Conservation (phyloP, 23 tunicate species). For the Halocynthia aurantium region DNA sequence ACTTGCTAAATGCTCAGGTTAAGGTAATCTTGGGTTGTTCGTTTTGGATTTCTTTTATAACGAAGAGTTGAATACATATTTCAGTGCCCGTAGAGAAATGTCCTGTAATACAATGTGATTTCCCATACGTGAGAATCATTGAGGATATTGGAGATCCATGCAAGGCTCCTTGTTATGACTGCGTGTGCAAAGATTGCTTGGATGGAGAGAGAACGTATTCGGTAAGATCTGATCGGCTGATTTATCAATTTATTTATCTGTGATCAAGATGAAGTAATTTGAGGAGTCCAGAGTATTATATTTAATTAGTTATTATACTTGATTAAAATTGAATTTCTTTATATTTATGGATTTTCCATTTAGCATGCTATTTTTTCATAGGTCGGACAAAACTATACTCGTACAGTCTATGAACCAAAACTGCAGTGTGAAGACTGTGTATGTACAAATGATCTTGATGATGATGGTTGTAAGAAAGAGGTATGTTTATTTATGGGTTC, state of each 20-base stretch:
- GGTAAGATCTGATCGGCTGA: conserved; percentile 24
- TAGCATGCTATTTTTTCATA: background rate
- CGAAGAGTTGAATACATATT: background rate
- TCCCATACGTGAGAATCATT: conserved; percentile 32
- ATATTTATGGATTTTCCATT: background rate
- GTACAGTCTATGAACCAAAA: background rate
- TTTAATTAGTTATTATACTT: background rate
- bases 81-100: conserved; percentile 23
- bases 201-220: conserved; percentile 45
- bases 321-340: background rate
- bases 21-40: background rate
- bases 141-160: conserved; percentile 28
- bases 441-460: conserved; percentile 38
- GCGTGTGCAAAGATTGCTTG: conserved; percentile 43
- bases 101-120: conserved; percentile 34
- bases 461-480: conserved; percentile 42
- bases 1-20: background rate
- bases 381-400: conserved; percentile 6
- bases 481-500: background rate
- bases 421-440: conserved; percentile 47
- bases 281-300: background rate
- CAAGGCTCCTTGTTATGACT: conserved; percentile 40
- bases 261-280: too few species aligned
- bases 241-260: too few species aligned
- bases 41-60: conserved; percentile 15